A percentile compares a stretch with the other conserved stretches of the same genome.
phyloP scores from a whole-genome alignment of 2,113 vertebrate species.

The Rhombomys opimus region DNA sequence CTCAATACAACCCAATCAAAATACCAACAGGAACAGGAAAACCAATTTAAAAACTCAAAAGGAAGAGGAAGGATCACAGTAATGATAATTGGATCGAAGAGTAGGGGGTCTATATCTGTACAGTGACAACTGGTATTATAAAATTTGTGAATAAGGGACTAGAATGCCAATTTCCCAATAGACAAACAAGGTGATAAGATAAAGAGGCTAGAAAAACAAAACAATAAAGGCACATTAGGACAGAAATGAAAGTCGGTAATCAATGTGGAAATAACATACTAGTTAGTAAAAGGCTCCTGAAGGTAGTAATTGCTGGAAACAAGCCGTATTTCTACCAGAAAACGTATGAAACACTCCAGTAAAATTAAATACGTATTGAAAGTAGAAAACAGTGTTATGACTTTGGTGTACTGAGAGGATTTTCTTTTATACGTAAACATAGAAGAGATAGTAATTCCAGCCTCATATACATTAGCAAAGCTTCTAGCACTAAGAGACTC shows the following conservation, averaged over 20 bases:
- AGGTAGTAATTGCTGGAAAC: not conserved
- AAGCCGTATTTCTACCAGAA: not conserved
- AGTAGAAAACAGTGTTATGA: not conserved
- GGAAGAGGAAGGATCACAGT: not conserved
- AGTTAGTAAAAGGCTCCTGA: not conserved
- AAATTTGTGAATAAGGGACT: not conserved
- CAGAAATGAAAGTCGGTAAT: not conserved
- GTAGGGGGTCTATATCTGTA: not conserved
- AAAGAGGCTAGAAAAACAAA: constrained; percentile 13
- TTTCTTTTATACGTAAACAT: not conserved
- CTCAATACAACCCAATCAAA: constrained; percentile 59
- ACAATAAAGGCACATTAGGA: not conserved
- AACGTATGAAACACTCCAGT: not conserved
- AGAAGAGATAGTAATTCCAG: not conserved
- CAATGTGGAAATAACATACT: not conserved
- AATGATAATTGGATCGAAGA: constrained; percentile 36
- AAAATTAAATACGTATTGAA: not conserved
- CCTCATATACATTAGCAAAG: not conserved
- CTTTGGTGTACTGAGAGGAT: not conserved
- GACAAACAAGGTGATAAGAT: not conserved
- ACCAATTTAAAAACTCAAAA: constrained; percentile 62
- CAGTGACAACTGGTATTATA: constrained; percentile 15
- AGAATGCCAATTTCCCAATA: not conserved
- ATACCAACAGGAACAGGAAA: constrained; percentile 64
- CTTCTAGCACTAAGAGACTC: not conserved